Percentiles rank a stretch among this genome's conserved stretches.
phyloP scores from a whole-genome alignment of 2,888 invertebrate species.

The Oxyscelio sp. region DNA sequence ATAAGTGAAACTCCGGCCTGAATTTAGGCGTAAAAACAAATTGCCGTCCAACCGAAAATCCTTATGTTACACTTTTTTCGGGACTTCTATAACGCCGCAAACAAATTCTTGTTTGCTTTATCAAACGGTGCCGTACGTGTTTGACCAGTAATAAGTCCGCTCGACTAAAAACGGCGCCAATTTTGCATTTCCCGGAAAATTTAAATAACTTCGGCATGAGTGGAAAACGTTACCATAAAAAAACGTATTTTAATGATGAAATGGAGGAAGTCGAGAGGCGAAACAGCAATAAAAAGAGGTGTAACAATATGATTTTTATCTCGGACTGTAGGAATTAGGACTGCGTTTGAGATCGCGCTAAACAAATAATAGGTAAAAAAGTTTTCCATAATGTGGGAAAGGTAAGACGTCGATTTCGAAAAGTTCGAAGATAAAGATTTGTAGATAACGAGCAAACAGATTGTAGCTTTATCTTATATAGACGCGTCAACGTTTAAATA shows the following conservation, averaged over 20 bases:
- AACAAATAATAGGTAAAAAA: conserved; percentile 37
- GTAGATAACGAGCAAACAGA: conserved; percentile 25
- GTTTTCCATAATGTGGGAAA: conserved; percentile 50
- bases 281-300: conserved; percentile 4
- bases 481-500: conserved; percentile 29
- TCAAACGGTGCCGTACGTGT: conserved; percentile 22
- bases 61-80: conserved; percentile 35
- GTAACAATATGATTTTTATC: conserved; percentile 23
- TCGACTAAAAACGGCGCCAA: conserved; percentile 5
- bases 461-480: conserved; percentile 22
- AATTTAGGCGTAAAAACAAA: conserved; percentile 67
- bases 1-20: conserved; percentile 43
- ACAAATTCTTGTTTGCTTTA: conserved; percentile 43
- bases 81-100: conserved; percentile 37
- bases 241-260: background rate
- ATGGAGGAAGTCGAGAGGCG: background rate
- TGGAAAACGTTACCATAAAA: background rate
- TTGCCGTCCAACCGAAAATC: conserved; percentile 38
- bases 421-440: conserved; percentile 35
- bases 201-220: conserved; percentile 14
- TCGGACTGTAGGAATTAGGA: background rate
- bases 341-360: conserved; percentile 6
- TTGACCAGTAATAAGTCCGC: conserved; percentile 37
- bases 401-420: conserved; percentile 16
- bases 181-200: conserved; percentile 63